phyloP scores from a whole-genome alignment of 2,888 invertebrate genomes.

The Cephalotes varians region DNA sequence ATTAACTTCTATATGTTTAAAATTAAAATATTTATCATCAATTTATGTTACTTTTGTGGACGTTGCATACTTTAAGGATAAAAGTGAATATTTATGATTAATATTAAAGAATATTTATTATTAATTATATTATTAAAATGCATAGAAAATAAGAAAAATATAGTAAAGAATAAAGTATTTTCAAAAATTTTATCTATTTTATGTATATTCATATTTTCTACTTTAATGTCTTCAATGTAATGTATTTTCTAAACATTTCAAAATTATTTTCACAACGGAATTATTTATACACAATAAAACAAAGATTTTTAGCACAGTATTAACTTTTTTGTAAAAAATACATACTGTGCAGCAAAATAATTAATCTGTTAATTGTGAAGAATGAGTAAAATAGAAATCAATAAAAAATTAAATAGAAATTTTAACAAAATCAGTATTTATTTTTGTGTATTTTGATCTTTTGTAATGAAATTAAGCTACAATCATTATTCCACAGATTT shows the following conservation, averaged over 20 bases:
- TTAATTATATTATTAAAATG: background rate
- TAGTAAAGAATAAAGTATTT: background rate
- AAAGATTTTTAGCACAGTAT: background rate
- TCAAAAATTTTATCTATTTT: background rate
- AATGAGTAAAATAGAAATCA: background rate
- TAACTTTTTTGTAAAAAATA: background rate
- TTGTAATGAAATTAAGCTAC: background rate
- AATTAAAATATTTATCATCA: background rate
- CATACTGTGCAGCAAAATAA: background rate
- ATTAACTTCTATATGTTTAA: background rate
- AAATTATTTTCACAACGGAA: background rate
- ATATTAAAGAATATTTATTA: background rate
- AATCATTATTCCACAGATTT: background rate
- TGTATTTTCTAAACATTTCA: background rate
- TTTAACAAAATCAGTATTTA: background rate
- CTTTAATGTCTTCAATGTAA: background rate
- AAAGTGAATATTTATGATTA: background rate
- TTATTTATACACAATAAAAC: background rate
- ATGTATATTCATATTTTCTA: background rate
- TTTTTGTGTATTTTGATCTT: background rate
- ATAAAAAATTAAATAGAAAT: background rate
- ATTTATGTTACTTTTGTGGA: background rate
- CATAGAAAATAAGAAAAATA: background rate
- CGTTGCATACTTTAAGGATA: background rate
- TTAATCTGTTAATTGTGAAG: background rate